Evolutionary conservation across 2,113 vertebrate genomes (phyloP).

Genomic region (Chloropsis hardwickii): DNA sequence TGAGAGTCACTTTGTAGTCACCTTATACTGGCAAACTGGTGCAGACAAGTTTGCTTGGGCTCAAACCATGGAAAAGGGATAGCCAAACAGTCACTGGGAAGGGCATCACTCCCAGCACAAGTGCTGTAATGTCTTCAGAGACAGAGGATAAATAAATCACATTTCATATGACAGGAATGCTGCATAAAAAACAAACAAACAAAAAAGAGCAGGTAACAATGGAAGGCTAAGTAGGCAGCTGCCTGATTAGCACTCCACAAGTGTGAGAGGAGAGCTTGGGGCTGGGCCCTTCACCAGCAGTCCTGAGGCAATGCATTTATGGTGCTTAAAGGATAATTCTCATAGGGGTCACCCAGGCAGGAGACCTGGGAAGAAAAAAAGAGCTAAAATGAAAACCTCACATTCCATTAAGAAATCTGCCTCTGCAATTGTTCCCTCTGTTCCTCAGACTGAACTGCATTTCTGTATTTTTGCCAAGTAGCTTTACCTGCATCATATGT

Average conservation of each 20-base stretch:
- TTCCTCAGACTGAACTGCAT: not conserved
- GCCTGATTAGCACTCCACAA: not conserved
- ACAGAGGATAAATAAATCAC: not conserved
- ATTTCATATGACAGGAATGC: not conserved
- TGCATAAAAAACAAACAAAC: not conserved
- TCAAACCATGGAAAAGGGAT: not conserved
- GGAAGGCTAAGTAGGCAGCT: not conserved
- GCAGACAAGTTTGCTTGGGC: not conserved
- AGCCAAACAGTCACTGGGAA: not conserved
- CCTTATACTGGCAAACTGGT: not conserved
- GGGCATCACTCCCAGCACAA: not conserved
- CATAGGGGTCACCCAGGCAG: not conserved
- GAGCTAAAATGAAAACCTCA: not conserved
- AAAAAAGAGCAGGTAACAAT: not conserved
- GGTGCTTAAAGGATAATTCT: not conserved
- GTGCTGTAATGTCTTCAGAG: not conserved
- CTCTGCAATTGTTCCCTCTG: not conserved
- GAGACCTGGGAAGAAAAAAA: not conserved
- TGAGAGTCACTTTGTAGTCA: not conserved
- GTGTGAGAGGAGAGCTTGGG: not conserved
- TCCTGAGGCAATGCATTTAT: not conserved
- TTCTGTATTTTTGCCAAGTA: constrained; percentile 36
- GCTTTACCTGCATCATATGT: not conserved
- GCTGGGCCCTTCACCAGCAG: not conserved
- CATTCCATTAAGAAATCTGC: not conserved